Conservation (phyloP, 2,797 vertebrate species). For the Danio kyathit region DNA sequence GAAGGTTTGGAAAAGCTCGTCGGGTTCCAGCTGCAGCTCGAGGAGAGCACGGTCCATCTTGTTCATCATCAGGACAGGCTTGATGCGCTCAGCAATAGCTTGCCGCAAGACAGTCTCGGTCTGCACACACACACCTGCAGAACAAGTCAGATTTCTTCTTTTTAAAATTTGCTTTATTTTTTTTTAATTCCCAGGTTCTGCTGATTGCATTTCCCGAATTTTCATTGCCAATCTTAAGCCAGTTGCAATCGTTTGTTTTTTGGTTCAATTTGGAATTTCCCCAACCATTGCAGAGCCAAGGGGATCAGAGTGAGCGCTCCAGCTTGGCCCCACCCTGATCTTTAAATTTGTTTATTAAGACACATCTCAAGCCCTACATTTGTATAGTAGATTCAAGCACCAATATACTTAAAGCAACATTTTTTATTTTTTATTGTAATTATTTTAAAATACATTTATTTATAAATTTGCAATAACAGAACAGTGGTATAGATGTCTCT, state of each 20-base stretch:
- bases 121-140: conserved; percentile 70
- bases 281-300: too few relatives aligned
- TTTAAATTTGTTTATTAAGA: too few relatives aligned
- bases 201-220: too few relatives aligned
- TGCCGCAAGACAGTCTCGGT: conserved; percentile 70
- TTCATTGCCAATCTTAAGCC: too few relatives aligned
- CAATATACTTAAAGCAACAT: too few relatives aligned
- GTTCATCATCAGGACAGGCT: conserved; percentile 71
- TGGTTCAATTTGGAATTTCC: too few relatives aligned
- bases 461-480: too few relatives aligned
- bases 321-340: not conserved
- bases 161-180: not conserved
- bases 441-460: too few relatives aligned
- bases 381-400: not conserved
- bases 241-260: too few relatives aligned
- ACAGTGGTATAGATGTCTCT: too few relatives aligned
- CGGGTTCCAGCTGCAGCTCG: conserved; percentile 70
- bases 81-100: conserved; percentile 67
- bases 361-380: not conserved
- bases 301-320: too few relatives aligned
- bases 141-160: not conserved
- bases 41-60: conserved; percentile 73
- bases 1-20: conserved; percentile 71
- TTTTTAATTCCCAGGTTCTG: not conserved
- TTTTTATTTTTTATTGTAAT: too few relatives aligned